Conservation (phyloP, 92 coral and sea anemone genomes). For the Palythoa heliodiscus region DNA sequence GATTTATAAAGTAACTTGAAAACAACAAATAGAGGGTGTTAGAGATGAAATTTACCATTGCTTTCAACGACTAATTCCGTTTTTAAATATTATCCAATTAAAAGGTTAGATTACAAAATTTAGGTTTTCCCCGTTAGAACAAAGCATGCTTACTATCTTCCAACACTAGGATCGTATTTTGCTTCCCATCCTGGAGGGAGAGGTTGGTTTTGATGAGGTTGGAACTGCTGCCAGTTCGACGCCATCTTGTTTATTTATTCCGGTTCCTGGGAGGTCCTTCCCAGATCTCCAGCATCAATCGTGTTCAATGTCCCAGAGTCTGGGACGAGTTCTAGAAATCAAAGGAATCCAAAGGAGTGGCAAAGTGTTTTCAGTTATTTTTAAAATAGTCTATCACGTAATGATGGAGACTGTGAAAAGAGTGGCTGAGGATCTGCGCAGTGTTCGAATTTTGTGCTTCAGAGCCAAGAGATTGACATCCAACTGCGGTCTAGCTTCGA, state of each 20-base stretch:
- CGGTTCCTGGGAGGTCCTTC: background rate
- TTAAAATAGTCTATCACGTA: too few relatives aligned
- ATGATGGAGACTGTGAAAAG: too few relatives aligned
- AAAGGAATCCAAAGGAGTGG: too few relatives aligned
- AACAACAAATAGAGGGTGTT: background rate
- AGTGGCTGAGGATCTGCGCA: too few relatives aligned
- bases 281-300: background rate
- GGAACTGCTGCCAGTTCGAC: slow-evolving; percentile 68
- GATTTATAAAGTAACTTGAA: slow-evolving; percentile 86
- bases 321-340: too few relatives aligned
- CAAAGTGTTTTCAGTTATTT: too few relatives aligned
- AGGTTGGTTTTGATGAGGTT: slow-evolving; percentile 82
- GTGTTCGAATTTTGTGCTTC: too few relatives aligned
- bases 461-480: too few relatives aligned
- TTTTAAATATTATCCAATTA: background rate
- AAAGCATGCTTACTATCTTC: slow-evolving; percentile 75
- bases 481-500: too few relatives aligned
- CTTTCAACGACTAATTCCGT: too few relatives aligned
- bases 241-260: slow-evolving; percentile 72
- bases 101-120: background rate
- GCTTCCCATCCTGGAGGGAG: slow-evolving; percentile 95
- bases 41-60: background rate
- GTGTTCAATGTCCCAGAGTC: too few relatives aligned
- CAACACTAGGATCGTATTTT: slow-evolving; percentile 66
- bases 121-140: background rate